phyloP scores from a whole-genome alignment of 2,888 invertebrate species.

The Schizotus pectinicornis region DNA sequence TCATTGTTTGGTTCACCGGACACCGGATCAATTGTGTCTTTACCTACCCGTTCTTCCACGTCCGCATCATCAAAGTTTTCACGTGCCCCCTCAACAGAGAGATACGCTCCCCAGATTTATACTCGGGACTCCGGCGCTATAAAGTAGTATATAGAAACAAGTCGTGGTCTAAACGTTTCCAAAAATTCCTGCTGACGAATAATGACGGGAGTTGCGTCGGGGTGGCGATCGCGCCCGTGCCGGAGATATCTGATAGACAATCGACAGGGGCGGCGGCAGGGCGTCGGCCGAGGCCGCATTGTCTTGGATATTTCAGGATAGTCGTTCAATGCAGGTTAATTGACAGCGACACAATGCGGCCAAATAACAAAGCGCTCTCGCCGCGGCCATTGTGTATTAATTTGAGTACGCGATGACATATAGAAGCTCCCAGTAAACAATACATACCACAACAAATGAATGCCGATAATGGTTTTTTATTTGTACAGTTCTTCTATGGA shows the following conservation, averaged over 20 bases:
- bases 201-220: no score
- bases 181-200: no score
- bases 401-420: slow-evolving; percentile 56
- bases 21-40: no score
- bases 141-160: no score
- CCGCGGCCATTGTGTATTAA: slow-evolving; percentile 57
- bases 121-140: no score
- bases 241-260: slow-evolving; percentile 17
- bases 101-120: no score
- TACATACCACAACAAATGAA: slow-evolving; percentile 49
- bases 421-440: slow-evolving; percentile 54
- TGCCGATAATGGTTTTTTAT: slow-evolving; percentile 47
- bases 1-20: no score
- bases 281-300: slow-evolving; percentile 40
- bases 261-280: slow-evolving; percentile 18
- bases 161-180: no score
- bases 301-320: slow-evolving; percentile 57
- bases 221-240: slow-evolving; percentile 34
- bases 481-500: slow-evolving; percentile 18
- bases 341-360: slow-evolving; percentile 56
- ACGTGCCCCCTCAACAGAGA: no score
- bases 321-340: slow-evolving; percentile 58
- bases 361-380: slow-evolving; percentile 56
- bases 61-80: no score
- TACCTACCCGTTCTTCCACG: no score